Base-by-base conservation (phyloP, 2,113 vertebrate species). In the Struthidea cinerea region DNA sequence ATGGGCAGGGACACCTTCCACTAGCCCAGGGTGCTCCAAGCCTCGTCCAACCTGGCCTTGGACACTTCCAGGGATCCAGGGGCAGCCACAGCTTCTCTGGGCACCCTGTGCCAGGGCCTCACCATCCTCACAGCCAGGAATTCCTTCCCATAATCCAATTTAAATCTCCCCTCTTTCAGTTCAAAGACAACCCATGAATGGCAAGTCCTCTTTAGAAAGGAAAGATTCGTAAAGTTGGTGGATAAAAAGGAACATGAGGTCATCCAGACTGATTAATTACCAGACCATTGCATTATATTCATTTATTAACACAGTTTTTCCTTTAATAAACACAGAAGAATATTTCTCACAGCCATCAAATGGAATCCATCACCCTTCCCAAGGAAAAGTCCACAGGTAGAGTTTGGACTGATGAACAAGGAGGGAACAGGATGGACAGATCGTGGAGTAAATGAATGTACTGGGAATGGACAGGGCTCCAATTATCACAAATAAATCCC, bases 21-120 rank as follows among this genome's bases (percentile, higher is more conserved):
- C 21, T 1, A 3, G 2, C n/a, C n/a, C 55, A 61, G 26, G 7
- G 0, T 60, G 13, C 0, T 82, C n/a, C 46, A 68, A 61, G 1
- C 3, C 24, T 42, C 0, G 0, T 53, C n/a, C n/a, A 60, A 0
- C 10, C 59, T 42, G 49, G 21, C 42, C 67, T 73, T 35, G 86
- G 50, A 37, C 50, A 68, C 4, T 60, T 4, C 60, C 77, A 74
- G 37, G 44, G 33, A 39, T 67, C 52, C 83, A 65, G 46, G 11
- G 11, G 1, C 77, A 74, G 44, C 59, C 86, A 52, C 59, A 65
- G 33, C 59, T 73, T 28, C 76, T 44, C 42, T 69, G 41, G 26
- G 32, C 4, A 61, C 0, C 4, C 63, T 83, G 12, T n/a, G 7
- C 44, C 73, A 84, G 57, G 5, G 11, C 23, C 42, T 64, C 9